Evolutionary conservation across 2,888 invertebrate species (phyloP), one percentile per base, ranked within the genome.

Genomic region (Rosalia funebris): DNA sequence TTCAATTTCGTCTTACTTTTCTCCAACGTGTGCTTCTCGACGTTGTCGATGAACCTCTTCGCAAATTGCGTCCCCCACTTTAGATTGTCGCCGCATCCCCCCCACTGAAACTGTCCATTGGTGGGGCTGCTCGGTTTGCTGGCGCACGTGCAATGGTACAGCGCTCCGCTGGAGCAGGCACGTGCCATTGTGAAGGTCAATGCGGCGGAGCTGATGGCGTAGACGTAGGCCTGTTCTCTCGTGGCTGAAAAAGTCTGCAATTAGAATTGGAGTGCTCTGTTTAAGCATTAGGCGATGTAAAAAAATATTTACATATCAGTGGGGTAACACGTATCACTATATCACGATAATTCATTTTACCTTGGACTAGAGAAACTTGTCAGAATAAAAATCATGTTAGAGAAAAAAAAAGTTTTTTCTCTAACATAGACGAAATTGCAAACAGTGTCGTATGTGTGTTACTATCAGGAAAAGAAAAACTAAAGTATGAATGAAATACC

Each of bases 201-300:
- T 12, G 93, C 88, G 1, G 93, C 93, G 0, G 93, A 89, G 14
- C 92, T 89, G 79, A 94, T 86, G 1, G 92, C 92, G 81, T 93
- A 91, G 16, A 93, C 92, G 79, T 90, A 92, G 0, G 93, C 93
- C 80, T 93, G 93, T 78, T 94, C 94, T 62, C 91, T 85, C 11
- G 93, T 93, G 48, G 93, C 94, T 93, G 81, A 61, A 76, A 74
- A 63, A 31, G 57, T 19, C 39, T 34, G 37, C 37, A 37, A n/a
- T n/a, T n/a, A n/a, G n/a, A n/a, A n/a, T n/a, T n/a, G n/a, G n/a
- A n/a, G n/a, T n/a, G n/a, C n/a, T n/a, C n/a, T n/a, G n/a, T n/a
- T n/a, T n/a, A n/a, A n/a, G n/a, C n/a, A n/a, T n/a, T n/a, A n/a
- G n/a, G n/a, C n/a, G n/a, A n/a, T n/a, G n/a, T n/a, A n/a, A n/a